Base-by-base conservation (phyloP, 2,888 invertebrate species). In the Dendrolimus pini region DNA sequence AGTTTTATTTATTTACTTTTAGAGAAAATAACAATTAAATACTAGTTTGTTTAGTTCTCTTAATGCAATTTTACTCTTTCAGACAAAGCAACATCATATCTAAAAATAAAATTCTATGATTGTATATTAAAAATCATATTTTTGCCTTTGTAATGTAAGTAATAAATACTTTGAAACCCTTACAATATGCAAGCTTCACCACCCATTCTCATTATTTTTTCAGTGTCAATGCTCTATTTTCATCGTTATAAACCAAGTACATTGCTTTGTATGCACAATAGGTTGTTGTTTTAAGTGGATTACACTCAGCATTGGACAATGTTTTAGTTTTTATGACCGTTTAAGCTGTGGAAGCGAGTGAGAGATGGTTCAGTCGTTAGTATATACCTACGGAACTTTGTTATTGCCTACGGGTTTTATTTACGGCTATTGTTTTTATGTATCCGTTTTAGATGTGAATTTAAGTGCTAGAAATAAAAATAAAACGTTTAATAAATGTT, bases 321-420 rank as follows among this genome's bases (percentile, higher is more conserved):
- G 78, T 66, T 78, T 76, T 78, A 80, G 75, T 80, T 80, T 82
- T 81, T 80, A 83, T 74, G 72, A 74, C 75, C 75, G 72, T 73
- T 75, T 74, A 73, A 75, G 68, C 72, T 69, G 63, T 67, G 69
- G 30, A 30, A 66, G 62, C 68, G 70, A 63, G 74, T 71, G 74
- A 72, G 71, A 71, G 75, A 76, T 72, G 74, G 74, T 77, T 78
- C 71, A 70, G 72, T 73, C 71, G 74, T 75, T 76, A 75, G 71
- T 75, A 72, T 47, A 6, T 30, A 30, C 30, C 30, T 6, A 59
- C 64, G 65, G 70, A 73, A 71, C 74, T 71, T 70, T 76, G 71
- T 71, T 67, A 71, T 71, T 65, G 70, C 68, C 72, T 68, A 69
- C 71, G 70, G 71, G 72, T 66, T 70, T 72, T 72, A 77, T 79